These are phyloP conservation scores for Sebastes kiyomatsui DNA, from an alignment of 2,797 vertebrate genomes.

Conservation along the genomic window DNA sequence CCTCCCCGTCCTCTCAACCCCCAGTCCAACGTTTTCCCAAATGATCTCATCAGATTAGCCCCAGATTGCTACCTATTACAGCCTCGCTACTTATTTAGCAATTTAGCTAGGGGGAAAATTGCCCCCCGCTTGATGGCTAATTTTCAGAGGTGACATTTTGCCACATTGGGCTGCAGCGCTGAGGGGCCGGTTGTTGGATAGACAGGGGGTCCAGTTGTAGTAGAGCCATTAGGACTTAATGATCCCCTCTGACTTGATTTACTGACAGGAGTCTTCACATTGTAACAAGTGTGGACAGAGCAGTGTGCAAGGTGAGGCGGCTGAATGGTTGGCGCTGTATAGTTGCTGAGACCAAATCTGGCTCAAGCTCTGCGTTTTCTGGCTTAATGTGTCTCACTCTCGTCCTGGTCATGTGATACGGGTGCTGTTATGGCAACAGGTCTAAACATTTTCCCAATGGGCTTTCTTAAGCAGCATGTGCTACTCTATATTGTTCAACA, in stretches of 20 bases:
- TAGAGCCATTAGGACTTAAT: constrained; percentile 71
- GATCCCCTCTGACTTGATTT: constrained; percentile 74
- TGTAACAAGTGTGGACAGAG: constrained; percentile 50
- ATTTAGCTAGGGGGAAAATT: constrained; percentile 82
- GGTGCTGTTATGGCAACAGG: neutral
- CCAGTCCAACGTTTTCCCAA: constrained; percentile 74
- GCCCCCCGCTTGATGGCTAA: constrained; percentile 80
- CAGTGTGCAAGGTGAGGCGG: constrained; percentile 24
- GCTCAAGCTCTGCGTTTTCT: constrained; percentile 2
- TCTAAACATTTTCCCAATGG: fast-evolving
- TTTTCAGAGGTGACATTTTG: constrained; percentile 84
- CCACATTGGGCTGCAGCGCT: constrained; percentile 64
- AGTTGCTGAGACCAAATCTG: constrained; percentile 1
- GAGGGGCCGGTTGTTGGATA: constrained; percentile 70
- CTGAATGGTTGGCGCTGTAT: constrained; percentile 37
- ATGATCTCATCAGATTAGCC: constrained; percentile 86
- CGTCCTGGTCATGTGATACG: neutral
- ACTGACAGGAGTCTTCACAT: constrained; percentile 64
- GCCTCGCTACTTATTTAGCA: constrained; percentile 83
- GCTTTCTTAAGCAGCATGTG: neutral
- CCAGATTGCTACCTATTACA: constrained; percentile 86
- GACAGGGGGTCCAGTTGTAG: constrained; percentile 75
- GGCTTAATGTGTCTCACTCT: neutral
- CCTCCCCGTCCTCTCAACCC: constrained; percentile 64
- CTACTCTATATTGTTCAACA: neutral